phyloP scores from a whole-genome alignment of 1,140 invertebrate genomes.

The Drosophila bipectinata region DNA sequence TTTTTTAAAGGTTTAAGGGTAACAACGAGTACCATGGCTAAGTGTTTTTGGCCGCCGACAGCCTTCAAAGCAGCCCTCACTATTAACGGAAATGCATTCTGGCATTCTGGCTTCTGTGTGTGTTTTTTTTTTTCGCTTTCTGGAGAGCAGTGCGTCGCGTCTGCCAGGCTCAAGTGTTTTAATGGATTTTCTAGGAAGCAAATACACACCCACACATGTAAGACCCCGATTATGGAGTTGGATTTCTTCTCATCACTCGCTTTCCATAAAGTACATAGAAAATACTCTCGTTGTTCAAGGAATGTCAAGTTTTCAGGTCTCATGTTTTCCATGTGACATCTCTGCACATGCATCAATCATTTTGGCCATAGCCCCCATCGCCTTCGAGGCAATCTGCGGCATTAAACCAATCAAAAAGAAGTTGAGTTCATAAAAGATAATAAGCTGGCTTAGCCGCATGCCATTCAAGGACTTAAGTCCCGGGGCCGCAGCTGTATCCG shows the following conservation, averaged over 20 bases:
- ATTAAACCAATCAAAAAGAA: slow-evolving; percentile 62
- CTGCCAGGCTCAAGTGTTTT: slow-evolving; percentile 75
- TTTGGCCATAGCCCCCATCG: slow-evolving; percentile 3
- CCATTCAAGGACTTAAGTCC: slow-evolving; percentile 58
- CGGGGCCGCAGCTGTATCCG: slow-evolving; percentile 27
- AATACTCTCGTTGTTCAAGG: slow-evolving; percentile 5
- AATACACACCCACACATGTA: slow-evolving; percentile 21
- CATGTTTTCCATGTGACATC: slow-evolving; percentile 45
- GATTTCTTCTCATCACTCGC: slow-evolving; percentile 12
- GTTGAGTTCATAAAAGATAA: slow-evolving; percentile 81
- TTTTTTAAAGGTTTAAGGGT: slow-evolving; percentile 38
- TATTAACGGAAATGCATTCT: slow-evolving; percentile 78
- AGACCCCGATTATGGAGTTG: slow-evolving; percentile 18
- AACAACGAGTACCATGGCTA: slow-evolving; percentile 62
- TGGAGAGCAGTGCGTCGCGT: slow-evolving; percentile 52
- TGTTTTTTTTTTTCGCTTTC: not conserved
- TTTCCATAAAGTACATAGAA: not conserved
- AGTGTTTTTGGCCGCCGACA: slow-evolving; percentile 55
- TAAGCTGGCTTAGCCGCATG: slow-evolving; percentile 73
- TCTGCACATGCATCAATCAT: slow-evolving; percentile 72
- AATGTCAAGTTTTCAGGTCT: slow-evolving; percentile 71
- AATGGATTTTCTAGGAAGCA: slow-evolving; percentile 66
- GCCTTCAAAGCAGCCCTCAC: slow-evolving; percentile 73
- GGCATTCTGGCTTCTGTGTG: slow-evolving; percentile 32
- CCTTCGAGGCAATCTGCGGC: slow-evolving; percentile 32